Percentiles rank a stretch among this genome's conserved stretches.
These are phyloP conservation scores for Ciconia boyciana DNA, from an alignment of 2,113 vertebrate genomes.

Conservation along the genomic window DNA sequence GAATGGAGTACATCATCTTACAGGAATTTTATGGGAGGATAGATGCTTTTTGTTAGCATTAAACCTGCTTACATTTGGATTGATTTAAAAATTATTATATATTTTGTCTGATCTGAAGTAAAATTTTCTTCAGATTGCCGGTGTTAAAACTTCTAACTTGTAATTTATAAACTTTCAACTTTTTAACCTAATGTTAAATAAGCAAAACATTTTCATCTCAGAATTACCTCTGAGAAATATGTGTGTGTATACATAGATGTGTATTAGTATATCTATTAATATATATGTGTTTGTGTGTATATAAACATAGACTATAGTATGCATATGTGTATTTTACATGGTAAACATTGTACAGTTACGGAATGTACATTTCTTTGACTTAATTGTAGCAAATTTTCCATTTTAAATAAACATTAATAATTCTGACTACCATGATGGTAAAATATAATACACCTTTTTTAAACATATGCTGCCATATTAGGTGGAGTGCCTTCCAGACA, in stretches of 20 bases:
- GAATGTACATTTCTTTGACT: background rate
- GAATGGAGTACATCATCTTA: background rate
- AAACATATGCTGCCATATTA: background rate
- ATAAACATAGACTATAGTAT: background rate
- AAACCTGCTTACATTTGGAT: background rate
- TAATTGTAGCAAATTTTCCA: background rate
- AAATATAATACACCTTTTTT: background rate
- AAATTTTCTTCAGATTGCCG: background rate
- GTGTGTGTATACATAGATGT: rapidly evolving
- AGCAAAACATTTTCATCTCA: background rate
- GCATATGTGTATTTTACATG: background rate
- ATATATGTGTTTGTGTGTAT: background rate
- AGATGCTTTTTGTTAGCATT: background rate
- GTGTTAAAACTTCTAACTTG: background rate
- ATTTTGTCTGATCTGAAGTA: background rate
- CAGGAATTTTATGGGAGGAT: background rate
- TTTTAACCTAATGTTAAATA: background rate
- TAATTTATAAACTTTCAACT: background rate
- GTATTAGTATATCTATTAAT: background rate
- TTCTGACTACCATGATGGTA: background rate
- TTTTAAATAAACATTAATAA: background rate
- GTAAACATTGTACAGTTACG: background rate
- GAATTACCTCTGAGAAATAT: background rate
- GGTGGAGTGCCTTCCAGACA: background rate
- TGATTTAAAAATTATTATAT: background rate